Base-by-base conservation (phyloP, 2,888 invertebrate genomes). In the Nomada fabriciana region DNA sequence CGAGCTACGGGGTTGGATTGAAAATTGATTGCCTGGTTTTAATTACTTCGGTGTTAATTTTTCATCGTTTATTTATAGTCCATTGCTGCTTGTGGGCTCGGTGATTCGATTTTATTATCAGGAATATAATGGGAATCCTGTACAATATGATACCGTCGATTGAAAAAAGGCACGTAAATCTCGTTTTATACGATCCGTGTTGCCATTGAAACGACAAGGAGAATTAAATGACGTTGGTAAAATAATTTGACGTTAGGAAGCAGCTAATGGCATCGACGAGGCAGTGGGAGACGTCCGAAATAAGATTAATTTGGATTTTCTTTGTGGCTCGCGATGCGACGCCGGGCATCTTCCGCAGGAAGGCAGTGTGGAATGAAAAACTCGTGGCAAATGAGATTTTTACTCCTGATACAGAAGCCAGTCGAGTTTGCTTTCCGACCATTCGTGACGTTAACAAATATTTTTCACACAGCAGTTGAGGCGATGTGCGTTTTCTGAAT, bases 231-330 rank as follows among this genome's bases (percentile, higher is more conserved):
- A 15, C 13, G 63, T 23, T 43, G 43, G 43, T 43, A 50, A 64
- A 64, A 47, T 64, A 64, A 64, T 47, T 64, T 18, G 23, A 64
- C 20, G 50, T 64, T 64, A 43, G 15, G 61, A 11, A 20, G n/a
- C 13, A 15, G 18, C 50, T 50, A 50, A 50, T 50, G 50, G 18
- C 50, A 50, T 50, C 50, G n/a, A 20, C 20, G 9, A 42, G 61
- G 42, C 18, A 61, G 50, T 15, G 10, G 20, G 36, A 43, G 43
- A 20, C 43, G 61, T 43, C 61, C 20, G 61, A 43, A 61, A 61
- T 43, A 61, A 61, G 61, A 61, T 61, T 61, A 61, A 61, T 61
- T 61, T 50, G 61, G n/a, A 20, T 42, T 43, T 42, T 43, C 42
- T 61, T 20, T 43, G 10, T 42, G 20, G 20, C n/a, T n/a, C 43